Evolutionary conservation across 2,113 vertebrate genomes (phyloP).

Genomic region (Delphinus delphis): DNA sequence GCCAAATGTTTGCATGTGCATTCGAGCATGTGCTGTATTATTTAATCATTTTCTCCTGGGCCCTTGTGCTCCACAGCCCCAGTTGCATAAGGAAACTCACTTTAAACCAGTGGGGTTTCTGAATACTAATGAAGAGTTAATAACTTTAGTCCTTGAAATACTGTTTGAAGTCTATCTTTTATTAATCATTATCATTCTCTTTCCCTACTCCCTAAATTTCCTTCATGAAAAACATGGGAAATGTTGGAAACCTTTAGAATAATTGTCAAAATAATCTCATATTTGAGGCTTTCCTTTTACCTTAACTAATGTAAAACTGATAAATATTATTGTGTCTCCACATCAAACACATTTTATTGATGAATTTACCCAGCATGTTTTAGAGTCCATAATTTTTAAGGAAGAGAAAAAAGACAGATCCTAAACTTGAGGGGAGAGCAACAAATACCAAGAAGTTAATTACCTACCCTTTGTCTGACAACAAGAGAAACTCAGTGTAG

Average conservation of each 20-base stretch:
- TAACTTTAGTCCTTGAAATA: constrained; percentile 6
- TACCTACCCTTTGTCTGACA: neutral
- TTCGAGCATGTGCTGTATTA: constrained; percentile 41
- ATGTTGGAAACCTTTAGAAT: neutral
- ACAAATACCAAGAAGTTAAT: constrained; percentile 5
- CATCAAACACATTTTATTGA: neutral
- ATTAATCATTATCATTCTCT: neutral
- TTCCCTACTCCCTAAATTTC: neutral
- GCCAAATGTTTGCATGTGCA: constrained; percentile 55
- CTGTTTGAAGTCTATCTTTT: constrained; percentile 12
- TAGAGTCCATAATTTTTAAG: neutral
- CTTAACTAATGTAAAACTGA: neutral
- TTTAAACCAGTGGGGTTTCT: constrained; percentile 42
- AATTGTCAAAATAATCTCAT: constrained; percentile 2
- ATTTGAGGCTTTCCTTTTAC: constrained; percentile 18
- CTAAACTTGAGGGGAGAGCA: neutral
- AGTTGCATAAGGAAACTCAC: neutral
- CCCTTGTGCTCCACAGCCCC: neutral
- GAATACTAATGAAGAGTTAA: neutral
- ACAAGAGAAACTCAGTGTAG: neutral
- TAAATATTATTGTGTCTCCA: neutral
- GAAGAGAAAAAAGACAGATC: neutral
- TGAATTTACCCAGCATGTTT: neutral
- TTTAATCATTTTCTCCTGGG: constrained; percentile 53
- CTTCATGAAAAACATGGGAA: neutral